Evolutionary conservation across 2,888 invertebrate genomes (phyloP), one percentile per base, ranked within the genome.

Genomic region (Sialis fuliginosa): DNA sequence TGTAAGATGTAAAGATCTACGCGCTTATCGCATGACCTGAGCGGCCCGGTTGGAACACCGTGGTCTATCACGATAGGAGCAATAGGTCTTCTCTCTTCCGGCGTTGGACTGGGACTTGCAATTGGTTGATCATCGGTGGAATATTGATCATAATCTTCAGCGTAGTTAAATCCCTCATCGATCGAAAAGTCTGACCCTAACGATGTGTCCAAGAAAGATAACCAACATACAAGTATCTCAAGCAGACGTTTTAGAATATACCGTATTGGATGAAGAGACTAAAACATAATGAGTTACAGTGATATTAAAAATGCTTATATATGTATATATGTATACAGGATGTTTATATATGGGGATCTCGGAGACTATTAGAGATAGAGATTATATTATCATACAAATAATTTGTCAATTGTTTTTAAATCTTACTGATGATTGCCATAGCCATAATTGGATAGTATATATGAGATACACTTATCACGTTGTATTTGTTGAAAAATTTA

Each of bases 1-100:
- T 89, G 88, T 37, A 89, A 64, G 49, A 84, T 79, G 64, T 88
- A 92, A 33, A 92, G 75, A 62, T 90, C 87, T 0, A 87, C 86
- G 61, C 83, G 83, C 54, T 89, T 80, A 63, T 90, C 90, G 60
- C 92, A 92, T 0, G 86, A 81, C 33, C 88, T 69, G 32, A 83
- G 77, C 33, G 77, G 77, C 39, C 74, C 63, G 49, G 63, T 56
- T 60, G 65, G 58, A 52, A 65, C 55, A 58, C 63, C 57, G 57
- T 66, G 55, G 46, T 66, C 57, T 53, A 68, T 59, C 49, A 61
- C 49, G 49, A 64, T 60, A 44, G 10, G 10, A 7, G 10, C 37
- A 12, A 12, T 5, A 10, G 37, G 37, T 37, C 37, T 37, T 10
- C 37, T 37, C 6, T 12, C 10, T 37, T 49, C 42, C 45, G 48